Evolutionary conservation across 1,140 invertebrate species (phyloP).

Genomic region (Pristionchus pacificus): DNA sequence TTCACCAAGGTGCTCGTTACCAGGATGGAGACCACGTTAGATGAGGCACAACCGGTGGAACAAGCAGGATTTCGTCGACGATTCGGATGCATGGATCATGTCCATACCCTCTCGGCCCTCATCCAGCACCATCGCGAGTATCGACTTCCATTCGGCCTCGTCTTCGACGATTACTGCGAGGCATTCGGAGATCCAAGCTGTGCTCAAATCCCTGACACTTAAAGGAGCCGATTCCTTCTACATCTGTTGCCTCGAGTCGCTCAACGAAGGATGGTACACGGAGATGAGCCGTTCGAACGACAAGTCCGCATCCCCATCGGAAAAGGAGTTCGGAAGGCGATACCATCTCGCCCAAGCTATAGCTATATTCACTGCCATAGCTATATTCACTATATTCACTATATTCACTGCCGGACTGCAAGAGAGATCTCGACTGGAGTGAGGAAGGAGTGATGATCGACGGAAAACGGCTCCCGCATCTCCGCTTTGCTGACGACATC

Average conservation of each 20-base stretch:
- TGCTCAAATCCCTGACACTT: no score
- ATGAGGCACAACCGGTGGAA: no score
- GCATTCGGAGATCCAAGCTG: no score
- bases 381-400: no score
- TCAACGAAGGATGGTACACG: background rate
- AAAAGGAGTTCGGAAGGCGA: background rate
- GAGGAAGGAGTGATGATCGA: background rate
- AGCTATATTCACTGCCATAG: no score
- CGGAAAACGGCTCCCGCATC: no score
- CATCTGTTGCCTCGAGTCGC: background rate
- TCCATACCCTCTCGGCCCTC: no score
- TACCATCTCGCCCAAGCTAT: background rate
- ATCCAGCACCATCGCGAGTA: no score
- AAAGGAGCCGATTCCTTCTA: background rate
- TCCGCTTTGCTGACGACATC: no score
- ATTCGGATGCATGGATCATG: no score
- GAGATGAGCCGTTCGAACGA: background rate
- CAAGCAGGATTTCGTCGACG: no score
- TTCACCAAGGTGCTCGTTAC: slow-evolving; percentile 7
- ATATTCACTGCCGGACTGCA: background rate
- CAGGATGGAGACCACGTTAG: background rate
- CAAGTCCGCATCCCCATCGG: background rate
- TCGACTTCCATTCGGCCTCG: no score
- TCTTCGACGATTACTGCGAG: background rate
- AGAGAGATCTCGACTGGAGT: background rate